Base-by-base conservation (phyloP, 2,888 invertebrate species). In the Parnassius glacialis region DNA sequence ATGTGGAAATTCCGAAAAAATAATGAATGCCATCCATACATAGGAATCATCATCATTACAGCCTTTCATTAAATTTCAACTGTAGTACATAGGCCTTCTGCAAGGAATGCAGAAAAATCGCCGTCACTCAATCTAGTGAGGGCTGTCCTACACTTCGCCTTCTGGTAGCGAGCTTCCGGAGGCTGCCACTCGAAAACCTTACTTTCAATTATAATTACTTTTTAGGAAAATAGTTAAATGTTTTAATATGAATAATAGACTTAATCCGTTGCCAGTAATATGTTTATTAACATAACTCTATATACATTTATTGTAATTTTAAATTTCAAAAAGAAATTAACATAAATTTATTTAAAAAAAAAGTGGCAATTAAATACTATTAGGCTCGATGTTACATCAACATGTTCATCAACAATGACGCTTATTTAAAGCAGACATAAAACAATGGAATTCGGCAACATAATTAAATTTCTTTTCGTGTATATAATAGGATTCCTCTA, bases 271-370 rank as follows among this genome's bases (percentile, higher is more conserved):
- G 87, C 83, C 81, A 78, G 84, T 86, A 85, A 87, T 89, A 85
- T 83, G 85, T 91, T 91, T 91, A 90, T 89, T 91, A 90, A 90
- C 90, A 90, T 86, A 86, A 78, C 82, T 83, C 81, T 89, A 72
- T 74, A 89, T 89, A 88, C 89, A 90, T 84, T 89, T 78, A 88
- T 89, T 84, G 83, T 85, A 84, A 84, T 86, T 90, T 48, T 85
- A 76, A 87, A 84, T 84, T 85, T 84, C 76, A 83, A 79, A 76
- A 84, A 85, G 84, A 86, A 84, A 87, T 81, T 83, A 80, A 79
- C 84, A 79, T 80, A 86, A 83, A 85, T 87, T 84, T 75, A 80
- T 81, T 84, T 83, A 51, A 62, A 57, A 55, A 82, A 85, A 87
- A 84, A 75, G 77, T 83, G 81, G 80, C 79, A 82, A 79, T 82